Evolutionary conservation across 2,113 vertebrate genomes (phyloP), one percentile per base, ranked within the genome.

Genomic region (Fulica atra): DNA sequence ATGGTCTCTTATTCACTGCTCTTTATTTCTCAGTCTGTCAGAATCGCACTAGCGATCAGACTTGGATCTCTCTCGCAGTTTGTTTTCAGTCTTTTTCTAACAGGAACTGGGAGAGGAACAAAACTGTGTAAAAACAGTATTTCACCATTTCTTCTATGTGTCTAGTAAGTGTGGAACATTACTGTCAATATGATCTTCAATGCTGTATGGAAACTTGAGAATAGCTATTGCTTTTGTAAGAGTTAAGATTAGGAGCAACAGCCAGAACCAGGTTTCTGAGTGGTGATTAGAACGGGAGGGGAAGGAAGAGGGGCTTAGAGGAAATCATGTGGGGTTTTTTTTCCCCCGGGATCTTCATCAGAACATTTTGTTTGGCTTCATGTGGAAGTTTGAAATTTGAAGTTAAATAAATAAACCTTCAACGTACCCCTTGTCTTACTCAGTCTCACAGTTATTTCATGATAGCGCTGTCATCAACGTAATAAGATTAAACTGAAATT

Each of bases 401-500:
- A 60, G 87, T 85, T 59, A 81, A 82, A 88, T 63, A 25, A 76
- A 93, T 16, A 72, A 72, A 26, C 46, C 13, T 89, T 79, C 42
- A 78, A 40, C 17, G 33, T 82, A 29, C 13, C 7, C 28, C 35
- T 77, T 21, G 46, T 94, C 29, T 81, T 78, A 42, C 56, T 74
- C 25, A 64, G 71, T 77, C 74, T 72, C 48, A 65, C 40, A 36
- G 48, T 68, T 56, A 36, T 68, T 86, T 86, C 14, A 16, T 89
- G 86, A 81, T 24, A 63, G 65, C 20, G 53, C 24, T 88, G 91
- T 54, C 88, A 91, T 65, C 56, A 84, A 6, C 16, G 31, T 76
- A 81, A 84, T 70, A 16, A 86, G 65, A 88, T 95, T 92, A 93
- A 81, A 68, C 33, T 79, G 70, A 81, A 95, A 84, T 79, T 63